These are phyloP conservation scores for Alethe diademata DNA, from an alignment of 2,113 vertebrate species.

Conservation along the genomic window DNA sequence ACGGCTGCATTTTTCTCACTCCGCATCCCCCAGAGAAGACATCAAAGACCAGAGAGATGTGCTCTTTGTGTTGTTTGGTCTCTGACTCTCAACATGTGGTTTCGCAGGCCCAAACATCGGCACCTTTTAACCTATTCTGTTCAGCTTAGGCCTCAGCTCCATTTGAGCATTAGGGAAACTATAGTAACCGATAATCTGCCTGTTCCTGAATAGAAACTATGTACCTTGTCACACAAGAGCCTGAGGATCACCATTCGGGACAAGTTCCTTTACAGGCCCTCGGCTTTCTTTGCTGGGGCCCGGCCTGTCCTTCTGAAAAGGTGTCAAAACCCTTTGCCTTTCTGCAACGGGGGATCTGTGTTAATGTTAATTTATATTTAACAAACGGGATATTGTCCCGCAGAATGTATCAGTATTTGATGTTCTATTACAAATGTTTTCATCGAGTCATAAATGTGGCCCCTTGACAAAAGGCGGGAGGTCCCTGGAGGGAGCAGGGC, in stretches of 20 bases:
- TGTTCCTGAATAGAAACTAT: conserved; percentile 98
- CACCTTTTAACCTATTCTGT: conserved; percentile 99
- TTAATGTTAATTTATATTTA: conserved; percentile 89
- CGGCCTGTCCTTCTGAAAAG: conserved; percentile 85
- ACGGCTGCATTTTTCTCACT: conserved; percentile 74
- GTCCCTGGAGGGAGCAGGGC: background rate
- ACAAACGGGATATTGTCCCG: conserved; percentile 82
- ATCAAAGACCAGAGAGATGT: conserved; percentile 91
- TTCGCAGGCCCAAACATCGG: conserved; percentile 94
- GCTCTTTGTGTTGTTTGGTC: conserved; percentile 89
- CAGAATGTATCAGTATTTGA: conserved; percentile 83
- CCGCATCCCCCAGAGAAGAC: conserved; percentile 88
- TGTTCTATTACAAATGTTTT: conserved; percentile 84
- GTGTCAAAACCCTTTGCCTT: conserved; percentile 78
- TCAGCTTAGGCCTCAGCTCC: conserved; percentile 95
- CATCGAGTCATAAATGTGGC: conserved; percentile 77
- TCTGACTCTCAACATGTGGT: conserved; percentile 99
- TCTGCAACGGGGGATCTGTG: conserved; percentile 73
- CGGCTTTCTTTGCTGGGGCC: conserved; percentile 85
- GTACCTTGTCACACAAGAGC: conserved; percentile 99
- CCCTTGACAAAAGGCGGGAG: conserved; percentile 73
- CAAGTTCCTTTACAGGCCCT: conserved; percentile 91
- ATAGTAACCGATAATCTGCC: conserved; percentile 99
- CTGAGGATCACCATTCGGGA: conserved; percentile 86
- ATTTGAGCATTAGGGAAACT: conserved; percentile 99